These are phyloP conservation scores for Aphelinus atriplicis DNA, from an alignment of 1,140 invertebrate species.

Conservation along the genomic window DNA sequence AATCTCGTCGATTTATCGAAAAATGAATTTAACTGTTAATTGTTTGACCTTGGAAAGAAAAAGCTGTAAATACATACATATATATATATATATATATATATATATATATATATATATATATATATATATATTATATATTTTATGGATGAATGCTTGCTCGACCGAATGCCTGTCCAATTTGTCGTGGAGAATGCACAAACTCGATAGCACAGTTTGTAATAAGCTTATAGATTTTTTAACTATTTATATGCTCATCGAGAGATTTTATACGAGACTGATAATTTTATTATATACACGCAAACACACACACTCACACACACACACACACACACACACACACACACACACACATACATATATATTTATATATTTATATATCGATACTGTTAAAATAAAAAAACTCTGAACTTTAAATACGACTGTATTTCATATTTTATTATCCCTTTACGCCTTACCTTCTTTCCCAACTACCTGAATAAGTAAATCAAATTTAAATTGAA, in stretches of 20 bases:
- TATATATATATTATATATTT: background rate
- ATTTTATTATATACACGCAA: background rate
- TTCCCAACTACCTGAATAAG: background rate
- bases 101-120: background rate
- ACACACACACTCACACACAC: no score
- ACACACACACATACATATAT: no score
- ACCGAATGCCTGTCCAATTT: background rate
- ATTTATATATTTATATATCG: constrained; percentile 7
- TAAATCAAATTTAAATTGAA: no score
- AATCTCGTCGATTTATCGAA: no score
- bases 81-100: no score
- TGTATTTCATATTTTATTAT: background rate
- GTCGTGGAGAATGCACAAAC: background rate
- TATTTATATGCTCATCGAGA: constrained; percentile 12
- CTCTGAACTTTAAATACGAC: no score
- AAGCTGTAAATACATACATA: background rate
- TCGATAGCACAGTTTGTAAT: constrained; percentile 31
- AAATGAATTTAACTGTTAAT: background rate
- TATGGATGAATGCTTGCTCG: background rate
- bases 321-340: no score
- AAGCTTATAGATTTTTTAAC: constrained; percentile 3
- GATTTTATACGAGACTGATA: constrained; percentile 35
- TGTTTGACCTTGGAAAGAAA: no score
- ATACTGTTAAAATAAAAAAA: constrained; percentile 30
- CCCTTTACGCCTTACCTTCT: background rate